Evolutionary conservation across 2,888 invertebrate species (phyloP).

Genomic region (Drosophila atroscutellata): DNA sequence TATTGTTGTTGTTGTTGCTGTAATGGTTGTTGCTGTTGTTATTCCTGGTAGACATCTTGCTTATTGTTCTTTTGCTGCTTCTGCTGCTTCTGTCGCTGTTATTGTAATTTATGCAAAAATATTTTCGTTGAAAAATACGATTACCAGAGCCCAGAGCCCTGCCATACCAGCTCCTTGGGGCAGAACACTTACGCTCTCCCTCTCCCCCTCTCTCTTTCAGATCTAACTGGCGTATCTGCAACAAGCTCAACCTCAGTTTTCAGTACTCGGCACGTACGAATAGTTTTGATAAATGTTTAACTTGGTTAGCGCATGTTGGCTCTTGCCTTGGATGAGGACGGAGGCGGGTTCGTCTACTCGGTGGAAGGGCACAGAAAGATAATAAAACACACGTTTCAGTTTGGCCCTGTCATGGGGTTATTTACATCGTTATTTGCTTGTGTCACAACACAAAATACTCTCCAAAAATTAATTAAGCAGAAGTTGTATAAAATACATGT

Average conservation of each 20-base stretch:
- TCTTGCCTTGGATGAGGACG: not conserved
- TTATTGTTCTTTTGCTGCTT: conserved; percentile 62
- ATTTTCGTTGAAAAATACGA: conserved; percentile 75
- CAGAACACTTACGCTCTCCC: conserved; percentile 14
- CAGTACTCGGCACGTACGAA: conserved; percentile 61
- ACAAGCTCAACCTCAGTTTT: conserved; percentile 22
- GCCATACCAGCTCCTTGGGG: conserved; percentile 39
- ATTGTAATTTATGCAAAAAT: conserved; percentile 80
- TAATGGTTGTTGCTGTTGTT: conserved; percentile 25
- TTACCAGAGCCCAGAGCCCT: conserved; percentile 45
- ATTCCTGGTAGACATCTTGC: conserved; percentile 75
- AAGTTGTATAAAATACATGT: not conserved
- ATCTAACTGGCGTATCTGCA: conserved; percentile 41
- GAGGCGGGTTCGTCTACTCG: not conserved
- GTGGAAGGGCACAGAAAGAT: conserved; percentile 42
- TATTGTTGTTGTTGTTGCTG: conserved; percentile 11
- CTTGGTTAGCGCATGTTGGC: conserved; percentile 56
- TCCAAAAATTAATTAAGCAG: not conserved
- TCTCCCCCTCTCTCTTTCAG: conserved; percentile 4
- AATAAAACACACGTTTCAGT: conserved; percentile 72
- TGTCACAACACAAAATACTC: not conserved
- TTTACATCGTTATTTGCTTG: not conserved
- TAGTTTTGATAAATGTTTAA: conserved; percentile 76
- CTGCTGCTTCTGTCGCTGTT: conserved; percentile 59
- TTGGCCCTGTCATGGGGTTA: conserved; percentile 24